Conservation (phyloP, 2,113 vertebrate species). For the Bolborhynchus lineola region DNA sequence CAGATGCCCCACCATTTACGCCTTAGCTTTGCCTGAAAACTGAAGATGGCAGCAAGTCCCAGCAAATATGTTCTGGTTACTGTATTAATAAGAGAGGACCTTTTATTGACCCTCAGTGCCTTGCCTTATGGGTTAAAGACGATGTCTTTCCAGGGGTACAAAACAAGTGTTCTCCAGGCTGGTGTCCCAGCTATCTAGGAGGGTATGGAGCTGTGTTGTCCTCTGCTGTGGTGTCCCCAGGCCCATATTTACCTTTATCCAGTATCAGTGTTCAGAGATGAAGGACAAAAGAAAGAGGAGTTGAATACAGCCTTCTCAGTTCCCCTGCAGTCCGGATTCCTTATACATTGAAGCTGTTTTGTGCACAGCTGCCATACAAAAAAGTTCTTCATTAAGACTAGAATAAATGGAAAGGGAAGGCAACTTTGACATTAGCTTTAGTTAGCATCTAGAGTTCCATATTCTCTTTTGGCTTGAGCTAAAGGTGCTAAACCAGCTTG, state of each 20-base stretch:
- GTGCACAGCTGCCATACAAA: not conserved
- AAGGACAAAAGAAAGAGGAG: not conserved
- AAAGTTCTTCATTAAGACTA: not conserved
- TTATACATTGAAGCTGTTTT: not conserved
- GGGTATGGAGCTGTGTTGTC: not conserved
- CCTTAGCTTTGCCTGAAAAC: slow-evolving; percentile 20
- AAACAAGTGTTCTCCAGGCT: not conserved
- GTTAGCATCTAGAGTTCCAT: not conserved
- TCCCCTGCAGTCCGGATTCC: not conserved
- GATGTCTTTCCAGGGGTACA: not conserved
- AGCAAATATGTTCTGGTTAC: not conserved
- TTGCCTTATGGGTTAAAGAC: not conserved
- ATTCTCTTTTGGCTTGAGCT: not conserved
- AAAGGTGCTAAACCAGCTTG: not conserved
- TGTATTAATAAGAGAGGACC: not conserved
- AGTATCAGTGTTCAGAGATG: not conserved
- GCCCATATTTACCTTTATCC: not conserved
- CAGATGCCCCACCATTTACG: not conserved
- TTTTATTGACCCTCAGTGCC: not conserved
- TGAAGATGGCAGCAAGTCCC: slow-evolving; percentile 49
- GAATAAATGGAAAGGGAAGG: not conserved
- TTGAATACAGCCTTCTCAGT: not conserved
- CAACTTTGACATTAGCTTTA: not conserved
- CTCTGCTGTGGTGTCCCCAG: not conserved
- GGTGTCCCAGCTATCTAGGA: not conserved